phyloP scores from a whole-genome alignment of 1,140 invertebrate genomes.

The Oryzaephilus surinamensis region DNA sequence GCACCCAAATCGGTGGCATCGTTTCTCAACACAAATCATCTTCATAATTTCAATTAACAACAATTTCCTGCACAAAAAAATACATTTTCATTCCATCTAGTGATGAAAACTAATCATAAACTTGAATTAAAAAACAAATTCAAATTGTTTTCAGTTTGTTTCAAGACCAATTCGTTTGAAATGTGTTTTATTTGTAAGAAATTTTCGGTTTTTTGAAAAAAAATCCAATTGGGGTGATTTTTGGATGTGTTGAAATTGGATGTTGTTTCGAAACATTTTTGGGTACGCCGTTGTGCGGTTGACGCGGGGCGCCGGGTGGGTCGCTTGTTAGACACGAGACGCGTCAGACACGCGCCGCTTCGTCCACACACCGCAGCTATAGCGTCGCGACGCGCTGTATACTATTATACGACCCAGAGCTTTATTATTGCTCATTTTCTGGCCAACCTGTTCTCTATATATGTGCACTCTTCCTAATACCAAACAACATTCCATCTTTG shows the following conservation, averaged over 20 bases:
- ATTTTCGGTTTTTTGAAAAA: no score
- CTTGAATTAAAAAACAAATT: no score
- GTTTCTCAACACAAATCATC: no score
- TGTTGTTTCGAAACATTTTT: conserved; percentile 18
- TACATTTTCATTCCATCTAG: no score
- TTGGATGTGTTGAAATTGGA: no score
- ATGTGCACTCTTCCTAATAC: no score
- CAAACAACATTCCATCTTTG: no score
- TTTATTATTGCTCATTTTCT: conserved; percentile 32
- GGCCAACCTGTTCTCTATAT: conserved; percentile 27
- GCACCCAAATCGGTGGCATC: background rate
- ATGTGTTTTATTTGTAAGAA: no score
- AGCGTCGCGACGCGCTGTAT: conserved; percentile 21
- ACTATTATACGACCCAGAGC: conserved; percentile 19
- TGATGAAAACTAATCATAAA: background rate
- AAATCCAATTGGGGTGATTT: no score
- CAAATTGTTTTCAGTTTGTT: no score
- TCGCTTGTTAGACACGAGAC: conserved; percentile 36
- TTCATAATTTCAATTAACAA: background rate
- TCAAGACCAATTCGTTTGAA: no score
- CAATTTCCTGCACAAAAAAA: background rate
- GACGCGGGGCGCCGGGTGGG: conserved; percentile 25
- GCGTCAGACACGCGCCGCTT: conserved; percentile 36
- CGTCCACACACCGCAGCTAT: conserved; percentile 30
- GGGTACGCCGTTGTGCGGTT: conserved; percentile 16